A percentile compares a stretch with the other conserved stretches of the same genome.
Evolutionary conservation across 2,888 invertebrate species (phyloP).

Genomic region (Barypeithes pellucidus): DNA sequence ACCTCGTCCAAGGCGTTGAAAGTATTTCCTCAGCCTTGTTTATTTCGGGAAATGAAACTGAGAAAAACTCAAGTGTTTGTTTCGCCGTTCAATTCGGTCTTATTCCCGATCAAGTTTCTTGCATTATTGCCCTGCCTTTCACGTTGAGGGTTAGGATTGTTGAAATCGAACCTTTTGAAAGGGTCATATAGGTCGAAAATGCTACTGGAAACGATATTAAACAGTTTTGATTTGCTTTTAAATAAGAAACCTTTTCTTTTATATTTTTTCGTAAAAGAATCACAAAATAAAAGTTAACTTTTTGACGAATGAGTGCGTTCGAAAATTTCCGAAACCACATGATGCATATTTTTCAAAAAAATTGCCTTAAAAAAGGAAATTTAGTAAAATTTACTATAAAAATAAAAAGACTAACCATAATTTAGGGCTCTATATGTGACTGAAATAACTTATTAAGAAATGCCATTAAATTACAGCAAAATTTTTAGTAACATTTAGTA

Average conservation of each 20-base stretch:
- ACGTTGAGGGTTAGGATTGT: conserved; percentile 21
- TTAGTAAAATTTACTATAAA: too few relatives aligned
- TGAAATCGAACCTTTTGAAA: conserved; percentile 27
- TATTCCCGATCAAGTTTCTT: conserved; percentile 30
- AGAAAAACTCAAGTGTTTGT: conserved; percentile 26
- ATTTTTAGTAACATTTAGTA: too few relatives aligned
- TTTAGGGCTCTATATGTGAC: too few relatives aligned
- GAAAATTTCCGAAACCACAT: too few relatives aligned
- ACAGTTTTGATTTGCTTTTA: conserved; percentile 14
- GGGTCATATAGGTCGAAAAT: conserved; percentile 15
- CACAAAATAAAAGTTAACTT: too few relatives aligned
- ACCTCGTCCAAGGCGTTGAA: background rate
- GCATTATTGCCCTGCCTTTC: conserved; percentile 28
- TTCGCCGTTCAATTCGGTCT: conserved; percentile 13
- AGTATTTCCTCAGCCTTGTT: background rate
- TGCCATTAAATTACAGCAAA: too few relatives aligned
- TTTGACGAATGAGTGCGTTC: too few relatives aligned
- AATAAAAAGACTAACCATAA: too few relatives aligned
- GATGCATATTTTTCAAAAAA: too few relatives aligned
- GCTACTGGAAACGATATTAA: conserved; percentile 20
- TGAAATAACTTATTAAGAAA: too few relatives aligned
- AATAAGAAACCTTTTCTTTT: background rate
- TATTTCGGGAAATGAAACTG: conserved; percentile 25
- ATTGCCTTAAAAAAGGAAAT: too few relatives aligned
- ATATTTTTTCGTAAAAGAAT: too few relatives aligned